Evolutionary conservation across 2,113 vertebrate species (phyloP), one percentile per base, ranked within the genome.

Genomic region (Cynopterus brachyotis): DNA sequence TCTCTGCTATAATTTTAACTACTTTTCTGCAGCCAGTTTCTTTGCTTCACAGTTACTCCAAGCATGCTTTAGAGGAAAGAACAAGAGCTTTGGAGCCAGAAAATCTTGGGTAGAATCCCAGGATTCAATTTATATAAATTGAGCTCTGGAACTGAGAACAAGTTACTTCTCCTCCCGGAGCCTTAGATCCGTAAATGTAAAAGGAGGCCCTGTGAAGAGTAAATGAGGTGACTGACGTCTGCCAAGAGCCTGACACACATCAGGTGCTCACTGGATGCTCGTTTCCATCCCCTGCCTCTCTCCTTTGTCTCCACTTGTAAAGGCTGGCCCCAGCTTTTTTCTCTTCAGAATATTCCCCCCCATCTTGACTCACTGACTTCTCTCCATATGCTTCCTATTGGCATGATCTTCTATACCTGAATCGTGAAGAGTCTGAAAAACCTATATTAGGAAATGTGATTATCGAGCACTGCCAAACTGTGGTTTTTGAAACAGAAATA

Each of bases 401-500:
- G 78, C 70, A 81, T n/a, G 1, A 17, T 15, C 50, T 45, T 91
- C 69, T 64, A 70, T 40, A 96, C 83, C 82, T 94, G 95, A 89
- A 79, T 85, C 78, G 32, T 0, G 2, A 94, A 73, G 62, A 57
- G 89, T 75, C 30, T 89, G 64, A 73, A 91, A 94, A 94, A 22
- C 59, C 78, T 79, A 0, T 45, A 19, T n/a, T 0, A 1, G 78
- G 79, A 96, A 93, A 79, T 19, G 26, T 13, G 79, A 89, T 42
- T 40, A 37, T 0, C 89, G 9, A 95, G 62, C 55, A 37, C 15
- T 78, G 79, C 86, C 70, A 72, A 73, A 83, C 20, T 50, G 19
- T 30, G 50, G 37, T 35, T 96, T 73, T 69, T 59, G 64, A 96
- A 96, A 96, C 9, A 87, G 95, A 93, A 96, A 88, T 76, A 78